These are phyloP conservation scores for Lasioglossum baleicum DNA, from an alignment of 1,140 invertebrate genomes.

Conservation along the genomic window DNA sequence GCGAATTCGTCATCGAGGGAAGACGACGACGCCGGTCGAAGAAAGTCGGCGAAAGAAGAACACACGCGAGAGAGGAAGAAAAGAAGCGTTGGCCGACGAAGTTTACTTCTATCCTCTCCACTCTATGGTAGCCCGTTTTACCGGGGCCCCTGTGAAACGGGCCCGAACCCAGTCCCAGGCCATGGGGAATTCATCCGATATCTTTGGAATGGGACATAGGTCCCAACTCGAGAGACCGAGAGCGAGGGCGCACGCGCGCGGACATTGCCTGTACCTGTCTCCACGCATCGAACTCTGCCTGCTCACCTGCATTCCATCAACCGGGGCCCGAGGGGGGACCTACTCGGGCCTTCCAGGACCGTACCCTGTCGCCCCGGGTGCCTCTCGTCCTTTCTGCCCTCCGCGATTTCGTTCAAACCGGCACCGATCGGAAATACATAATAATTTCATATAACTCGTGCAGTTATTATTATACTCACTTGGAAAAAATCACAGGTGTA, in stretches of 20 bases:
- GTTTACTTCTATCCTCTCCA: too few species aligned
- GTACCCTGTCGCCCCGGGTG: conserved; percentile 10
- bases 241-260: conserved; percentile 30
- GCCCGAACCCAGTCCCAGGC: conserved; percentile 8
- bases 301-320: conserved; percentile 79
- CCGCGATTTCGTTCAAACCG: too few species aligned
- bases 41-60: neutral
- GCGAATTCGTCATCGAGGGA: conserved; percentile 46
- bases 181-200: conserved; percentile 73
- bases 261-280: conserved; percentile 79
- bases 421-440: too few species aligned
- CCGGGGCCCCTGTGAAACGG: too few species aligned
- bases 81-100: too few species aligned
- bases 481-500: too few species aligned
- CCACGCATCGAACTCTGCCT: conserved; percentile 77
- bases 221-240: conserved; percentile 50
- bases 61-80: too few species aligned
- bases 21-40: neutral
- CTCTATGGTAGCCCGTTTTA: too few species aligned
- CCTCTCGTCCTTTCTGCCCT: too few species aligned
- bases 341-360: conserved; percentile 60
- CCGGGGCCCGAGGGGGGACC: conserved; percentile 50
- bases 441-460: too few species aligned
- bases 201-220: conserved; percentile 79
- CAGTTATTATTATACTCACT: too few species aligned